Conservation (phyloP, 2,113 vertebrate genomes). For the Sebastes fasciatus region DNA sequence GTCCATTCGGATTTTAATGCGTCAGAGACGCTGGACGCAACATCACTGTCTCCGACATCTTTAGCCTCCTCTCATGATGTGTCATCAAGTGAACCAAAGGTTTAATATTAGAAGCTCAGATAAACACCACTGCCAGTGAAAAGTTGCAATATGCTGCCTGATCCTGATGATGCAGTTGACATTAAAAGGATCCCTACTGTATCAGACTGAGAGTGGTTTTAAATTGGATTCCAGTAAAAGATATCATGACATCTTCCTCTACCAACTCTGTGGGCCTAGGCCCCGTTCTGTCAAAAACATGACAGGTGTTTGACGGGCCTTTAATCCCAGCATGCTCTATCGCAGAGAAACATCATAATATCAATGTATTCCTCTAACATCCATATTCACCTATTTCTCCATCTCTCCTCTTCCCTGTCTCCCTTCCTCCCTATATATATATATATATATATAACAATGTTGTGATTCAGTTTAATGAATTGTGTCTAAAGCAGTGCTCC, state of each 20-base stretch:
- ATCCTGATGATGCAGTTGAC: not conserved
- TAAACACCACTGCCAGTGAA: constrained; percentile 7
- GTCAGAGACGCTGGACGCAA: not conserved
- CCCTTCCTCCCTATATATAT: too few species aligned
- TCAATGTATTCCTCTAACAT: constrained; percentile 17
- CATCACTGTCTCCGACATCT: not conserved
- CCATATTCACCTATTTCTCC: constrained; percentile 19
- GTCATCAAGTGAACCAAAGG: constrained; percentile 27
- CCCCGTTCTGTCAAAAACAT: constrained; percentile 58
- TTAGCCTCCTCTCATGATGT: constrained; percentile 15
- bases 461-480: constrained; percentile 27
- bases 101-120: constrained; percentile 32
- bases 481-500: constrained; percentile 7
- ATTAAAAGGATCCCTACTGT: constrained; percentile 17
- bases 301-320: constrained; percentile 41
- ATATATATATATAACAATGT: too few species aligned
- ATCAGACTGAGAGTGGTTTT: constrained; percentile 14
- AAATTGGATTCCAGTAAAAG: constrained; percentile 24
- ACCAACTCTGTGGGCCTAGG: constrained; percentile 20
- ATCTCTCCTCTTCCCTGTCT: constrained; percentile 2
- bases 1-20: not conserved
- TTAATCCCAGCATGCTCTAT: constrained; percentile 37
- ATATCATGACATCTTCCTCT: constrained; percentile 7
- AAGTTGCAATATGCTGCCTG: constrained; percentile 21
- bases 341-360: constrained; percentile 22